Evolutionary conservation across 2,888 invertebrate species (phyloP).

Genomic region (Dolomedes plantarius): DNA sequence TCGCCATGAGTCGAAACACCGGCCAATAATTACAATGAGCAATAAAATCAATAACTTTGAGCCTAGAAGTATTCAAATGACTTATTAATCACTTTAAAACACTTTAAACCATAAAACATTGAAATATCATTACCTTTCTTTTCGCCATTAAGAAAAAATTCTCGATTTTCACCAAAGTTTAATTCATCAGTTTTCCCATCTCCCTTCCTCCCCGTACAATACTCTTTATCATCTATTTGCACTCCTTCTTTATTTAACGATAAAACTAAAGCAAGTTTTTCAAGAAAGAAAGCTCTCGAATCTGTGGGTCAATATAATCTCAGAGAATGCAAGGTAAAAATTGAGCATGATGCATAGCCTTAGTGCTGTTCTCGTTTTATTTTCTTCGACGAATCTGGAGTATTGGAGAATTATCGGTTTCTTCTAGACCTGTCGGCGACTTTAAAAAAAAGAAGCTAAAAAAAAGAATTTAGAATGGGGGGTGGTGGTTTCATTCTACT

Average conservation of each 20-base stretch:
- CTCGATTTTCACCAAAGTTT: slow-evolving; percentile 26
- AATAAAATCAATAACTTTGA: too few species aligned
- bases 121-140: not conserved
- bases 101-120: not conserved
- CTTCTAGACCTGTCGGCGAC: slow-evolving; percentile 37
- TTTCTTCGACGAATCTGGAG: slow-evolving; percentile 36
- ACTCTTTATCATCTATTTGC: slow-evolving; percentile 40
- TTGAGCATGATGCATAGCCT: slow-evolving; percentile 41
- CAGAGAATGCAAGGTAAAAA: slow-evolving; percentile 22
- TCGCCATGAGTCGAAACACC: too few species aligned
- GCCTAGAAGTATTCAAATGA: too few species aligned
- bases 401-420: slow-evolving; percentile 65
- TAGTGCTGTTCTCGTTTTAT: slow-evolving; percentile 42
- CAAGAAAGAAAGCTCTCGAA: slow-evolving; percentile 25
- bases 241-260: slow-evolving; percentile 57
- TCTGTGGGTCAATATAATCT: slow-evolving; percentile 44
- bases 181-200: slow-evolving; percentile 13
- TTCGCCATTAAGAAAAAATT: not conserved
- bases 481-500: slow-evolving; percentile 42
- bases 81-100: too few species aligned
- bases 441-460: slow-evolving; percentile 11
- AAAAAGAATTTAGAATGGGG: not conserved
- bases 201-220: slow-evolving; percentile 12
- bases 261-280: slow-evolving; percentile 31
- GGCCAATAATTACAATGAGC: too few species aligned